Conservation (phyloP, 1,140 invertebrate genomes). For the Marisa cornuarietis region DNA sequence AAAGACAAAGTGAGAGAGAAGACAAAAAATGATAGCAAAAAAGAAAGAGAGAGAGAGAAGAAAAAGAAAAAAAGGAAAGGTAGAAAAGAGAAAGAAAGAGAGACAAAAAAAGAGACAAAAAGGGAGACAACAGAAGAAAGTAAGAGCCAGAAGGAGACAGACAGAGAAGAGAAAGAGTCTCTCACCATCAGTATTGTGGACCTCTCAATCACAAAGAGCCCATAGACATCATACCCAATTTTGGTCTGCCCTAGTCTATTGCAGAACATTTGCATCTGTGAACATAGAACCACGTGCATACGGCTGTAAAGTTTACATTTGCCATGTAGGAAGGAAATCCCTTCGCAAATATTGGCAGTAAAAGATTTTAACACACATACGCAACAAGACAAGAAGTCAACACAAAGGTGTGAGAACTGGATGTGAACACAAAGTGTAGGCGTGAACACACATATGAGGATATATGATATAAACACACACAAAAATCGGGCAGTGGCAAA, state of each 20-base stretch:
- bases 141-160: background rate
- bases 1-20: no score
- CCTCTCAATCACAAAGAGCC: no score
- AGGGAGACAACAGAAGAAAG: background rate
- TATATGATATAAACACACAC: no score
- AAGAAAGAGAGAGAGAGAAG: no score
- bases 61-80: no score
- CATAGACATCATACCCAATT: background rate
- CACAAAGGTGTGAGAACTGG: background rate
- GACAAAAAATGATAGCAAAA: no score
- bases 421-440: background rate
- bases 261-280: background rate
- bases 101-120: background rate
- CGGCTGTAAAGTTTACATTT: background rate
- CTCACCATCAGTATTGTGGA: constrained; percentile 3
- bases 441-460: no score
- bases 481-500: no score
- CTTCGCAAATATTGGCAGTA: no score
- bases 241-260: background rate
- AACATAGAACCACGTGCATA: background rate
- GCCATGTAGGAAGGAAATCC: no score
- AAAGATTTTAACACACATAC: no score
- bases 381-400: no score
- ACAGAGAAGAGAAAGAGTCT: background rate
- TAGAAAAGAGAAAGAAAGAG: background rate